Base-by-base conservation (phyloP, 2,797 vertebrate species). In the Protosalanx chinensis region DNA sequence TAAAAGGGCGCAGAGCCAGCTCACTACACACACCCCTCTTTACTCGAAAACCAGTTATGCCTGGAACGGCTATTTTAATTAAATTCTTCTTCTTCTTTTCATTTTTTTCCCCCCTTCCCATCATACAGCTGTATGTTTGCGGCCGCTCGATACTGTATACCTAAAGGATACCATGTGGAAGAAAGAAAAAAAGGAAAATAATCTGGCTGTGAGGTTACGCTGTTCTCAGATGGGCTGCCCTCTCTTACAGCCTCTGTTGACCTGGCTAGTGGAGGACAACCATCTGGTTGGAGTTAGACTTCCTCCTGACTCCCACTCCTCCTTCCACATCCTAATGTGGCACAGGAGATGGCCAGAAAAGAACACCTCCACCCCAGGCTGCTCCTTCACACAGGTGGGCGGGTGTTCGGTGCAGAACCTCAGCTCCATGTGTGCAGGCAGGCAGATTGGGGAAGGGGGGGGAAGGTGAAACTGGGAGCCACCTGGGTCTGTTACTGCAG, bases 11-110 rank as follows among this genome's bases (percentile, higher is more conserved):
- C 35, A 61, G 65, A 60, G 70, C 67, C 6, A 10, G 78, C 64
- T 5, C 77, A 70, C 64, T 80, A 68, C 73, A 71, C 75, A 86
- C 78, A 74, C 72, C 49, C 60, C 32, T 35, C 23, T 56, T 67
- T 75, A 78, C 76, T 68, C 85, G 81, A 81, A 81, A 76, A 70
- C 74, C 77, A 88, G 86, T 81, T 88, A 89, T 90, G 90, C 82
- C 76, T 73, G 88, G 88, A 92, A 91, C 90, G 81, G 70, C 72
- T 72, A 77, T 81, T 90, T 91, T 91, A 90, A 91, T 91, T 86
- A 88, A 86, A 73, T 78, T 37, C 8, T 64, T 62, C 15, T 23
- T 66, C 67, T 62, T n/a, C n/a, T 27, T 27, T 27, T 27, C 23
- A 27, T 27, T 27, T 27, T 27, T n/a, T 62, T 81, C 76, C 79